Conservation (phyloP, 1,140 invertebrate species). For the Drosophila aff. region DNA sequence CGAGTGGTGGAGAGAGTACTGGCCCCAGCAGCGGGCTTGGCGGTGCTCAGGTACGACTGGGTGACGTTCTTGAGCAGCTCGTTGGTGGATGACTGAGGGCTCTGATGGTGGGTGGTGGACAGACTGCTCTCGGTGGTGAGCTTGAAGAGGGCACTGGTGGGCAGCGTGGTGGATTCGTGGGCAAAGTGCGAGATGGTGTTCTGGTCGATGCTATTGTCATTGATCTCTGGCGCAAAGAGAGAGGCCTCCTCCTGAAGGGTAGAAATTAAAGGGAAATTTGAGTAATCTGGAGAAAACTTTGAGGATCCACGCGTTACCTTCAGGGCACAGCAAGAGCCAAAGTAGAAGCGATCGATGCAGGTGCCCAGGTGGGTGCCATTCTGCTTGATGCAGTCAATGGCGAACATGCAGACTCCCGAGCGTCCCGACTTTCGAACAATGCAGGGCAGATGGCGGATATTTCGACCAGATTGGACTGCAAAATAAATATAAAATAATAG, state of each 20-base stretch:
- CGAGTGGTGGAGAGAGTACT: conserved; percentile 37
- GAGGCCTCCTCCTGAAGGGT: conserved; percentile 67
- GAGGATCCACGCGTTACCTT: conserved; percentile 56
- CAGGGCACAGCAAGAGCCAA: conserved; percentile 95
- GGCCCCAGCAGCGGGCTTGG: conserved; percentile 49
- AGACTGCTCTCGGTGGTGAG: conserved; percentile 64
- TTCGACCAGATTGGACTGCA: conserved; percentile 90
- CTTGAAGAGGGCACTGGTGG: conserved; percentile 73
- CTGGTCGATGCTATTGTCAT: conserved; percentile 86
- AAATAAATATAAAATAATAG: too few relatives aligned
- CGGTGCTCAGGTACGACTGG: conserved; percentile 69
- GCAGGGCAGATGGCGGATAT: conserved; percentile 94
- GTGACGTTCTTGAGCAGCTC: conserved; percentile 73
- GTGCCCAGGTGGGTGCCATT: conserved; percentile 96
- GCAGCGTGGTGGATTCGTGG: conserved; percentile 84
- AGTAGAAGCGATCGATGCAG: conserved; percentile 96
- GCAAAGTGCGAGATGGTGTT: conserved; percentile 86
- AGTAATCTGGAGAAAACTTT: not conserved
- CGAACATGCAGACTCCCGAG: conserved; percentile 96
- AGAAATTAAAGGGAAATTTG: not conserved
- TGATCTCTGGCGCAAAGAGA: conserved; percentile 83
- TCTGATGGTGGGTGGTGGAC: conserved; percentile 16
- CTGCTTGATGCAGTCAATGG: conserved; percentile 95
- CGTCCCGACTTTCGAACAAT: conserved; percentile 91
- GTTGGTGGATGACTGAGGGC: conserved; percentile 37